Conservation (phyloP, 92 coral and sea anemone species). For the Epizoanthus stellaris region DNA sequence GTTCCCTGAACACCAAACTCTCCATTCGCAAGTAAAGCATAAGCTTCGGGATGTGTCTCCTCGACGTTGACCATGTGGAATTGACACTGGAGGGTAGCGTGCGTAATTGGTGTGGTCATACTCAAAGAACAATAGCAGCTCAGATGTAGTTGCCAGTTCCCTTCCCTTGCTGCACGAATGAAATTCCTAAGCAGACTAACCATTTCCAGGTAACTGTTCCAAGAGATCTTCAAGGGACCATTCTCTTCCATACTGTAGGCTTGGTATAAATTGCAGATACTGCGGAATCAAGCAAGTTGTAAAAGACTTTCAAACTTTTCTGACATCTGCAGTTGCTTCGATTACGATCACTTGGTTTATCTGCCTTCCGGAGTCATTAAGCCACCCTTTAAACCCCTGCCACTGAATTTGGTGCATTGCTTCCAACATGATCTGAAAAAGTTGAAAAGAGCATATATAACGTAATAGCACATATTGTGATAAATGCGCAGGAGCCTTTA, state of each 20-base stretch:
- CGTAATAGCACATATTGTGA: too few species aligned
- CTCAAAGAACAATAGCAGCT: constrained; percentile 65
- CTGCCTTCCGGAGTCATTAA: not conserved
- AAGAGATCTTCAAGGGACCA: constrained; percentile 61
- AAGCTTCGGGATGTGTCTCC: too few species aligned
- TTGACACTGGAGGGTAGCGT: constrained; percentile 60
- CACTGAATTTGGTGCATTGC: constrained; percentile 66
- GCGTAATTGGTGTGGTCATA: constrained; percentile 73
- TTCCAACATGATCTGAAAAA: constrained; percentile 12
- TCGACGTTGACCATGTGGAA: too few species aligned
- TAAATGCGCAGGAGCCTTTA: too few species aligned
- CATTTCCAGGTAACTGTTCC: constrained; percentile 65
- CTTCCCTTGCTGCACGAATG: constrained; percentile 63
- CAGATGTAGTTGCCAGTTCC: constrained; percentile 67
- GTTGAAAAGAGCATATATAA: too few species aligned
- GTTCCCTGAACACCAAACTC: constrained; percentile 69
- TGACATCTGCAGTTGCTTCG: too few species aligned
- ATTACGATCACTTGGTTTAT: too few species aligned
- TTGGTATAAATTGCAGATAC: constrained; percentile 42
- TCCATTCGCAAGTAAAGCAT: constrained; percentile 46
- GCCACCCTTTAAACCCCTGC: constrained; percentile 58
- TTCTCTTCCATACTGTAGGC: constrained; percentile 48
- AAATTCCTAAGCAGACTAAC: constrained; percentile 51
- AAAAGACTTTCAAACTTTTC: too few species aligned
- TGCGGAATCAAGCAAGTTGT: constrained; percentile 23